phyloP scores from a whole-genome alignment of 1,140 invertebrate species.

The Daktulosphaira vitifoliae region DNA sequence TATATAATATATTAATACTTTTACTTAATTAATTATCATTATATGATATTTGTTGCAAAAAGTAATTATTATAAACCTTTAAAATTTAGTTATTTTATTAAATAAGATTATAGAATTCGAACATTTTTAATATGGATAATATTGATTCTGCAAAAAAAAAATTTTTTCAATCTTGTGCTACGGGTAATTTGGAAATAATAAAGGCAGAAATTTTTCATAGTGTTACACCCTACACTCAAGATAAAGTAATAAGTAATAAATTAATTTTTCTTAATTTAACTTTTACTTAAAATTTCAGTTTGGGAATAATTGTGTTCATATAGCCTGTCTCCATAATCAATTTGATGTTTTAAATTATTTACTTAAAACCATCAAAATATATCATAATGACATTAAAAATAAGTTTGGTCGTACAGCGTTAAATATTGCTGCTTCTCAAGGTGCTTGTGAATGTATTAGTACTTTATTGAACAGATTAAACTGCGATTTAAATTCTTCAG shows the following conservation, averaged over 20 bases:
- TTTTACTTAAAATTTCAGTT: conserved; percentile 3
- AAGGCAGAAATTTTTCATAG: not conserved
- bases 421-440: conserved; percentile 27
- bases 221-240: not conserved
- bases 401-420: conserved; percentile 26
- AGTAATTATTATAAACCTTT: no score
- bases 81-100: no score
- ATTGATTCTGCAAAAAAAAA: not conserved
- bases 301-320: conserved; percentile 18
- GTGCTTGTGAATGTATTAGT: conserved; percentile 21
- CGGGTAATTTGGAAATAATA: conserved; percentile 2
- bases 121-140: no score
- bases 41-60: no score
- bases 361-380: not conserved
- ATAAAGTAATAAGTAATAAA: not conserved
- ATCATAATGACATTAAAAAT: conserved; percentile 6
- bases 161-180: conserved; percentile 12
- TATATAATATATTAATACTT: no score
- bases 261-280: not conserved
- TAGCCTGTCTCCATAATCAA: conserved; percentile 14
- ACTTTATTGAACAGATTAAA: not conserved
- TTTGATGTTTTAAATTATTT: conserved; percentile 6
- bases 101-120: no score
- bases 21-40: no score
- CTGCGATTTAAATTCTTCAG: conserved; percentile 6